phyloP scores from a whole-genome alignment of 2,113 vertebrate species.

The Odontophorus gujanensis region DNA sequence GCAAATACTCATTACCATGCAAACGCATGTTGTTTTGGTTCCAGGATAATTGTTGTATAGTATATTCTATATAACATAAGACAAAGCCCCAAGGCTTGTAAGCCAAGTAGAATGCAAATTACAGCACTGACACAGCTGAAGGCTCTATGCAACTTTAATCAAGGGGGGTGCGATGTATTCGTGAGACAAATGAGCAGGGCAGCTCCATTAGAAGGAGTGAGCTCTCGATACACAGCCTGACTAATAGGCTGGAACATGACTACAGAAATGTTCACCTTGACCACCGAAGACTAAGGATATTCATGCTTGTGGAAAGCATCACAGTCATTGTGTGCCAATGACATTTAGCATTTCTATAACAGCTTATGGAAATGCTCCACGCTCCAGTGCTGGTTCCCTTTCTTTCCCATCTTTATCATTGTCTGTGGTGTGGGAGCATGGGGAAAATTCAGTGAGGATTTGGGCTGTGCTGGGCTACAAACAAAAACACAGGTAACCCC shows the following conservation, averaged over 20 bases:
- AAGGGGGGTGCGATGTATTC: not conserved
- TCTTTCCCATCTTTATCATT: not conserved
- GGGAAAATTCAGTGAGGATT: not conserved
- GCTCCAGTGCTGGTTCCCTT: not conserved
- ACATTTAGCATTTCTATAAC: not conserved
- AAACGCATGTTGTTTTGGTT: conserved; percentile 6
- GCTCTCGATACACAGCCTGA: not conserved
- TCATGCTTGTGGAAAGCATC: not conserved
- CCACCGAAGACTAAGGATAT: not conserved
- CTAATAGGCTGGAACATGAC: not conserved
- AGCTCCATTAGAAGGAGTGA: not conserved
- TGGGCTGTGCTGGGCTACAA: not conserved
- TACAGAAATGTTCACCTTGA: not conserved
- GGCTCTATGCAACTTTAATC: conserved; percentile 32
- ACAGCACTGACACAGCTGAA: conserved; percentile 5
- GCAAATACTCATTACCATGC: conserved; percentile 41
- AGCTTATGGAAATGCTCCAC: not conserved
- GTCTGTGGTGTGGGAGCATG: fast-evolving
- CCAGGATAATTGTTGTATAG: conserved; percentile 50
- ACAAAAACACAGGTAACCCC: not conserved
- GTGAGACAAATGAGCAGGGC: conserved; percentile 35
- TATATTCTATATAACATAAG: conserved; percentile 23
- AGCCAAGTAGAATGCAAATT: conserved; percentile 56
- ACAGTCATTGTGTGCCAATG: not conserved
- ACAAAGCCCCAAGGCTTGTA: conserved; percentile 34